Percentiles rank a stretch among this genome's conserved stretches.
These are phyloP conservation scores for Platorchestia sp. DNA, from an alignment of 1,140 invertebrate genomes.

Conservation along the genomic window DNA sequence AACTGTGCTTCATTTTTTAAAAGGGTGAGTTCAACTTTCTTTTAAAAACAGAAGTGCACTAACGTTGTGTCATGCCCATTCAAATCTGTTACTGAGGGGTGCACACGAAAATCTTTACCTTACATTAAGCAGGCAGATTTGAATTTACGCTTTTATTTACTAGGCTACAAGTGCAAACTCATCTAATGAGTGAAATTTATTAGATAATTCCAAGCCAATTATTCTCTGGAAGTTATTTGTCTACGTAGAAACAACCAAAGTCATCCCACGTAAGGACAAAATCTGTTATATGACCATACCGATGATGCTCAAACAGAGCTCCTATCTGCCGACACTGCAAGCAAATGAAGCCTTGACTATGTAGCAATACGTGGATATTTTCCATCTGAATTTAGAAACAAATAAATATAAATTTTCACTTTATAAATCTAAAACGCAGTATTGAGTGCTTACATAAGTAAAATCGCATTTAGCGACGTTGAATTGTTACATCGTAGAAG, in stretches of 20 bases:
- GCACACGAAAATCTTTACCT: neutral
- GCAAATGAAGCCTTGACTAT: too few relatives aligned
- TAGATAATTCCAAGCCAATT: neutral
- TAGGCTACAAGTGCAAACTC: neutral
- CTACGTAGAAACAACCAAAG: neutral
- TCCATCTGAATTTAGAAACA: neutral
- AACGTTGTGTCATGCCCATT: neutral
- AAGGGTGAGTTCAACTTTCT: neutral
- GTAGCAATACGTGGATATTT: neutral
- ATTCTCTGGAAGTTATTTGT: neutral
- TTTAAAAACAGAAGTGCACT: neutral
- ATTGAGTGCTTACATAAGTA: too few relatives aligned
- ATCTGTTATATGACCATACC: neutral
- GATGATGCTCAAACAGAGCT: neutral
- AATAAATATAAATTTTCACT: neutral
- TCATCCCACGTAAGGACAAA: neutral
- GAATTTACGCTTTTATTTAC: neutral
- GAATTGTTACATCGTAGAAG: too few relatives aligned
- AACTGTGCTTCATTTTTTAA: neutral
- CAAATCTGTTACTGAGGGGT: neutral
- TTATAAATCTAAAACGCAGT: too few relatives aligned
- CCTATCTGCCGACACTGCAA: neutral
- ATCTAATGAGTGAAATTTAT: neutral
- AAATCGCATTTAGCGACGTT: too few relatives aligned
- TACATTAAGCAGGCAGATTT: neutral